Evolutionary conservation across 1,140 invertebrate species (phyloP).

Genomic region (Vollenhovia emeryi): DNA sequence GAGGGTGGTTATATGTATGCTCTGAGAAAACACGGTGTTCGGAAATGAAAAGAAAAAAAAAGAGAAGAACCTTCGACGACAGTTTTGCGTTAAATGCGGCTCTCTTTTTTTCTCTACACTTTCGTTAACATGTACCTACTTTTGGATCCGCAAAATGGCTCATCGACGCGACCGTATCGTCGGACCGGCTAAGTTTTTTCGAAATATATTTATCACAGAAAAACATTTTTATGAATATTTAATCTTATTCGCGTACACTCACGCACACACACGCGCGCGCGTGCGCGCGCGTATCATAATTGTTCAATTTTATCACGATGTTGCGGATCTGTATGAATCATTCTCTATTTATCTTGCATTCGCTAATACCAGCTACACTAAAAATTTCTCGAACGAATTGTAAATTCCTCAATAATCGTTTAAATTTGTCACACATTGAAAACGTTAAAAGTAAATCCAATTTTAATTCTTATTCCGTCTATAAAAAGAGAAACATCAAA

Average conservation of each 20-base stretch:
- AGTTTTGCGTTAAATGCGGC: not conserved
- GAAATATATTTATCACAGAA: constrained; percentile 82
- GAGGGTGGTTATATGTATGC: not conserved
- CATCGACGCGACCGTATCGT: constrained; percentile 56
- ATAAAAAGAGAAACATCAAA: not conserved
- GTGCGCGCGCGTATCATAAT: constrained; percentile 8
- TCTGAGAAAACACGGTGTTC: not conserved
- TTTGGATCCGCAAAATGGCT: constrained; percentile 48
- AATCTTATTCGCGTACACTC: constrained; percentile 63
- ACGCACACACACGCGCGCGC: constrained; percentile 24
- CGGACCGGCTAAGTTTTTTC: constrained; percentile 64
- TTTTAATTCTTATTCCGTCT: not conserved
- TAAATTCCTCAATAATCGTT: not conserved
- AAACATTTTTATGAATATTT: constrained; percentile 82
- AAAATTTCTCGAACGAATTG: not conserved
- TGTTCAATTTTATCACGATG: not conserved
- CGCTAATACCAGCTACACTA: constrained; percentile 27
- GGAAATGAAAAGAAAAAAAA: not conserved
- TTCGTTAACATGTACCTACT: constrained; percentile 9
- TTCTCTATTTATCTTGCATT: not conserved
- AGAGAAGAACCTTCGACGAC: not conserved
- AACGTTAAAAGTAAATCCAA: not conserved
- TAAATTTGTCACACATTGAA: not conserved
- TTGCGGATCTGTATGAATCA: not conserved
- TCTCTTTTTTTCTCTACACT: not conserved